Percentiles rank a stretch among this genome's conserved stretches.
phyloP scores from a whole-genome alignment of 1,140 invertebrate genomes.

The Potamilus streckersoni region DNA sequence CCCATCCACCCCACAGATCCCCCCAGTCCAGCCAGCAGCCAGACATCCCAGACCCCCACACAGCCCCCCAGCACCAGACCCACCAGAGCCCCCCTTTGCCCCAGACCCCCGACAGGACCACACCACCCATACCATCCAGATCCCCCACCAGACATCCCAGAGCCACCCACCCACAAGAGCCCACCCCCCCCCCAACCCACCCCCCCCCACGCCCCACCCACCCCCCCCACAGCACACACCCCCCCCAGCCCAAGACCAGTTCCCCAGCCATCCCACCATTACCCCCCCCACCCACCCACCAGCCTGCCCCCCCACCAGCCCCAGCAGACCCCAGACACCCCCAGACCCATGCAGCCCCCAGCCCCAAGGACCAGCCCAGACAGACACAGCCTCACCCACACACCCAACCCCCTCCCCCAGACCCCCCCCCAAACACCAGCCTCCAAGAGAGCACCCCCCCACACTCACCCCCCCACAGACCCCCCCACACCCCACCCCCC shows the following conservation, averaged over 20 bases:
- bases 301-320: neutral
- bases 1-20: neutral
- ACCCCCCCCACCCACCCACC: neutral
- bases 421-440: neutral
- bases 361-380: neutral
- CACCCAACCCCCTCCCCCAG: too few relatives aligned
- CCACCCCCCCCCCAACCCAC: neutral
- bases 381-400: neutral
- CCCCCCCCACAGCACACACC: neutral
- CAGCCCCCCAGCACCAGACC: neutral
- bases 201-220: neutral
- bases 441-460: neutral
- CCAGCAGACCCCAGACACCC: neutral
- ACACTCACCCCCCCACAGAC: too few relatives aligned
- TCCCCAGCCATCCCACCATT: neutral
- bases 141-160: neutral
- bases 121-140: neutral
- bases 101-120: neutral
- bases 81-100: neutral
- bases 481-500: neutral
- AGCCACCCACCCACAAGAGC: neutral
- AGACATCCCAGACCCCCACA: neutral
- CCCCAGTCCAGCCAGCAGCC: neutral
- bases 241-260: neutral
- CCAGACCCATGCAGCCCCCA: neutral